Conservation (phyloP, 2,797 vertebrate species). For the Eleutherodactylus coqui region DNA sequence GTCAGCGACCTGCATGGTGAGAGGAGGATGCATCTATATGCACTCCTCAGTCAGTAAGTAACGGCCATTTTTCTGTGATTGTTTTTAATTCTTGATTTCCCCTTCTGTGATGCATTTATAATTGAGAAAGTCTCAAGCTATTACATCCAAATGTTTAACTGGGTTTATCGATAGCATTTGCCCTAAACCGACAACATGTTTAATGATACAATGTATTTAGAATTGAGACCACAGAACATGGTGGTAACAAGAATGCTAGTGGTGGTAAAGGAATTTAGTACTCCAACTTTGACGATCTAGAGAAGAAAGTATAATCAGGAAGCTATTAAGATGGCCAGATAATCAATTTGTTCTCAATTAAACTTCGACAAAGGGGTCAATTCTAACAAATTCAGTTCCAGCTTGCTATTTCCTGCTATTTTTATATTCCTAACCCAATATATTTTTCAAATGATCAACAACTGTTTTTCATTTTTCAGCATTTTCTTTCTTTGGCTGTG, state of each 20-base stretch:
- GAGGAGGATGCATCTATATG: too few species aligned
- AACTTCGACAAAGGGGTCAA: not conserved
- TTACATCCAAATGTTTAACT: too few species aligned
- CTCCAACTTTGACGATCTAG: not conserved
- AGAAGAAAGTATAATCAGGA: not conserved
- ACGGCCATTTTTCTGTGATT: too few species aligned
- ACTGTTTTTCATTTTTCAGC: constrained; percentile 16
- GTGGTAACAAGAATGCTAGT: not conserved
- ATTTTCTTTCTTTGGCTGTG: constrained; percentile 42
- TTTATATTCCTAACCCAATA: not conserved
- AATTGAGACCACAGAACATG: not conserved
- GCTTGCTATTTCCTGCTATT: not conserved
- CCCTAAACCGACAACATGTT: not conserved
- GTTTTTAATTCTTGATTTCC: too few species aligned
- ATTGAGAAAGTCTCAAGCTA: too few species aligned
- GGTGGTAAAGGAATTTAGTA: not conserved
- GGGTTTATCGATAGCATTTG: not conserved
- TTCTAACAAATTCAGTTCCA: not conserved
- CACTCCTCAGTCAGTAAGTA: too few species aligned
- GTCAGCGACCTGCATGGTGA: too few species aligned
- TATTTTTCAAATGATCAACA: constrained; percentile 17
- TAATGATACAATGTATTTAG: not conserved
- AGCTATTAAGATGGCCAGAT: not conserved
- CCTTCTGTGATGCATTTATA: too few species aligned
- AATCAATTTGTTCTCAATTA: not conserved